Percentiles rank a stretch among this genome's conserved stretches.
phyloP scores from a whole-genome alignment of 2,113 vertebrate species.

The Gallinago jamesoni region DNA sequence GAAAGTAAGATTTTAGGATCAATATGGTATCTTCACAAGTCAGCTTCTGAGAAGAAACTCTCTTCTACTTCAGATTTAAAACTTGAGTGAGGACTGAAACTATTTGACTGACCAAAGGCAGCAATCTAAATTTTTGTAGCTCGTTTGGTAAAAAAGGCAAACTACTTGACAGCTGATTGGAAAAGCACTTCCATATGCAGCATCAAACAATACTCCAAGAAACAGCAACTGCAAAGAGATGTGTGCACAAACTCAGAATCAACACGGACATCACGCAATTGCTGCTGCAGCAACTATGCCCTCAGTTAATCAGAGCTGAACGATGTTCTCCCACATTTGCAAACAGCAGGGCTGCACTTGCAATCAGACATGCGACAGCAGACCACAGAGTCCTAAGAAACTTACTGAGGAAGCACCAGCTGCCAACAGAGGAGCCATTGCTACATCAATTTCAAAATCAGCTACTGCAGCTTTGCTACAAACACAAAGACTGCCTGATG shows the following conservation, averaged over 20 bases:
- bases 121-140: not conserved
- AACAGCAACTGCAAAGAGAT: not conserved
- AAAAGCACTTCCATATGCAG: not conserved
- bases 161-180: not conserved
- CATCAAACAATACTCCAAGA: not conserved
- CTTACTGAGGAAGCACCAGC: not conserved
- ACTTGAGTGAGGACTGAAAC: not conserved
- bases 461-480: not conserved
- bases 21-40: not conserved
- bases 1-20: not conserved
- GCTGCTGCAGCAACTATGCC: not conserved
- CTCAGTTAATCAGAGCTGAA: not conserved
- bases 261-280: not conserved
- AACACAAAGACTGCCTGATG: not conserved
- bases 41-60: not conserved
- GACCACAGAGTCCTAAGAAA: not conserved
- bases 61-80: not conserved
- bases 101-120: not conserved
- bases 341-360: not conserved
- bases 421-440: not conserved
- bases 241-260: not conserved
- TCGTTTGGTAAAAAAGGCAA: not conserved
- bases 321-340: fast-evolving
- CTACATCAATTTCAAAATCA: not conserved
- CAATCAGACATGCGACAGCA: not conserved